phyloP scores from a whole-genome alignment of 2,797 vertebrate species.

The Acomys russatus region DNA sequence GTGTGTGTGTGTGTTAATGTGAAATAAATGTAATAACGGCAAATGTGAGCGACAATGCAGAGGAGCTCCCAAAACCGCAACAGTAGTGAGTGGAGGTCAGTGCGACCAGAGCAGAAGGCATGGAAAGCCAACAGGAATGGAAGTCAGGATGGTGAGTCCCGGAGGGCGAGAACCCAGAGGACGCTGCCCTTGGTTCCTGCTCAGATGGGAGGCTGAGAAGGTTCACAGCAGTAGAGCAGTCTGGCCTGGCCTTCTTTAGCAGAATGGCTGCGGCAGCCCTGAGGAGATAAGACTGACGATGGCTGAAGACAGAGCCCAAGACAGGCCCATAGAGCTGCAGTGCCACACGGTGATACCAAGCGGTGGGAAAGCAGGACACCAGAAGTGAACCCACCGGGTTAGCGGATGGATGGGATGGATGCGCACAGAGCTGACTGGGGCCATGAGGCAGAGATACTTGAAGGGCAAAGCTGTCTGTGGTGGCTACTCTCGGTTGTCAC shows the following conservation, averaged over 20 bases:
- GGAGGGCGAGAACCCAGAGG: neutral
- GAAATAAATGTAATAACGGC: neutral
- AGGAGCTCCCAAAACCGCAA: neutral
- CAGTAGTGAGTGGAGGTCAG: neutral
- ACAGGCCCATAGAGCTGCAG: fast-evolving
- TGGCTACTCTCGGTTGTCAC: neutral
- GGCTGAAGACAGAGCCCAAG: neutral
- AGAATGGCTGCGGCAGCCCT: fast-evolving
- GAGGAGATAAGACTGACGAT: neutral
- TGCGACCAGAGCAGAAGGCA: neutral
- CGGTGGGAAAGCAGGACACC: fast-evolving
- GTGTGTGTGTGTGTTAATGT: neutral
- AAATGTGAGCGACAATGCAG: neutral
- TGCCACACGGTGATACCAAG: fast-evolving
- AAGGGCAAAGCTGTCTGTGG: neutral
- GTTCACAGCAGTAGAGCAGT: neutral
- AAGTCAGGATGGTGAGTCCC: neutral
- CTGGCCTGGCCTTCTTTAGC: neutral
- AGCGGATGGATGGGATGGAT: fast-evolving
- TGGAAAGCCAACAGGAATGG: neutral
- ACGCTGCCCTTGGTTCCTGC: neutral
- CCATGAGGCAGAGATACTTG: neutral
- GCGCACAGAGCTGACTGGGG: fast-evolving
- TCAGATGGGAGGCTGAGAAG: neutral
- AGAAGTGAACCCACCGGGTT: neutral